Conservation (phyloP, 2,888 invertebrate species). For the Oithona nana region DNA sequence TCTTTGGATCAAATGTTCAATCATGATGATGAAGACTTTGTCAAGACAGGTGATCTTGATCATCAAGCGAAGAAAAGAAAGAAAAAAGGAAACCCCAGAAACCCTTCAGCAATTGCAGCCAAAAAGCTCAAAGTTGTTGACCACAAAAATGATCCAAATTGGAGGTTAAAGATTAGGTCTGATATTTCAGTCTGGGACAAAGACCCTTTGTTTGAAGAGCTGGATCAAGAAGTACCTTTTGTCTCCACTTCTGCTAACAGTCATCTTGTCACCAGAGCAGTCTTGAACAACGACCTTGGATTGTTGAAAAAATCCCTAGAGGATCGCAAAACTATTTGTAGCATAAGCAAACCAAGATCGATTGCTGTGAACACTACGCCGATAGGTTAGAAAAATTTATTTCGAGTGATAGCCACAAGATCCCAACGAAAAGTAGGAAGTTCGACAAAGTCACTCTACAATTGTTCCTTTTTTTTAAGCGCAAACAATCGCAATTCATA, state of each 20-base stretch:
- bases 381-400: too few relatives aligned
- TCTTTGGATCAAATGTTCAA: too few relatives aligned
- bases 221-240: slow-evolving; percentile 26
- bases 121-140: neutral
- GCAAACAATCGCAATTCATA: too few relatives aligned
- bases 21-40: too few relatives aligned
- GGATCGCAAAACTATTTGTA: slow-evolving; percentile 26
- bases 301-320: slow-evolving; percentile 26
- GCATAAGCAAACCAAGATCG: slow-evolving; percentile 22
- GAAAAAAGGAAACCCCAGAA: too few relatives aligned
- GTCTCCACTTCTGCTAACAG: slow-evolving; percentile 29
- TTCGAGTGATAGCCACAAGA: too few relatives aligned
- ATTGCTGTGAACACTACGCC: neutral
- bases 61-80: too few relatives aligned
- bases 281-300: slow-evolving; percentile 28
- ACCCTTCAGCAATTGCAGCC: too few relatives aligned
- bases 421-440: too few relatives aligned
- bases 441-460: too few relatives aligned
- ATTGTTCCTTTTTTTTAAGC: too few relatives aligned
- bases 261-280: slow-evolving; percentile 31
- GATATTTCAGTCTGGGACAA: slow-evolving; percentile 27
- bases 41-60: too few relatives aligned
- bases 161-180: slow-evolving; percentile 26
- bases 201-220: slow-evolving; percentile 30
- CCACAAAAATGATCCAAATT: slow-evolving; percentile 8